Evolutionary conservation across 2,113 vertebrate species (phyloP).

Genomic region (Saiga tatarica): DNA sequence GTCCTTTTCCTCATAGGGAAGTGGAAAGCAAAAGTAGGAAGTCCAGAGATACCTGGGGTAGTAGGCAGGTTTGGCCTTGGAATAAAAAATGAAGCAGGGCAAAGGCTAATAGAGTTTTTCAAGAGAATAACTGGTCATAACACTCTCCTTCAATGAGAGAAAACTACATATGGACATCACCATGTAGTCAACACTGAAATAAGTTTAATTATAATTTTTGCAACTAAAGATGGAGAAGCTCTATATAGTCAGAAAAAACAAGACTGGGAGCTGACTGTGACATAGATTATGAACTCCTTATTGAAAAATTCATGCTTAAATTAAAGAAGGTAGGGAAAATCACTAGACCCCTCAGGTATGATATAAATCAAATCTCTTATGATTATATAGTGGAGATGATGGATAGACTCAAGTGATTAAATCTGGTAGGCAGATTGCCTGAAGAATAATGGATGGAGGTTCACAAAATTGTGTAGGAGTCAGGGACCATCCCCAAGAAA

Average conservation of each 20-base stretch:
- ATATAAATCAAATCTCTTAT: neutral
- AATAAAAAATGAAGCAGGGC: neutral
- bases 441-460: neutral
- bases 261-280: neutral
- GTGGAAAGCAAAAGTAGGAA: neutral
- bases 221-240: neutral
- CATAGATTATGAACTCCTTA: neutral
- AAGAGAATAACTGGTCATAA: neutral
- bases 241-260: neutral
- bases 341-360: neutral
- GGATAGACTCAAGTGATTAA: neutral
- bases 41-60: neutral
- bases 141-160: neutral
- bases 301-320: neutral
- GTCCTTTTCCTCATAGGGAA: neutral
- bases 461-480: neutral
- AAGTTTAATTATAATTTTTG: neutral
- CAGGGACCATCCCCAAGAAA: neutral
- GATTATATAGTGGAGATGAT: neutral
- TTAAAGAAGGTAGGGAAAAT: neutral
- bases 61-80: neutral
- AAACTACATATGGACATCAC: neutral
- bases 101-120: neutral
- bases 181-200: neutral
- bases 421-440: neutral